A percentile compares a stretch with the other conserved stretches of the same genome.
phyloP scores from a whole-genome alignment of 2,888 invertebrate genomes.

The Melinaea menophilus region DNA sequence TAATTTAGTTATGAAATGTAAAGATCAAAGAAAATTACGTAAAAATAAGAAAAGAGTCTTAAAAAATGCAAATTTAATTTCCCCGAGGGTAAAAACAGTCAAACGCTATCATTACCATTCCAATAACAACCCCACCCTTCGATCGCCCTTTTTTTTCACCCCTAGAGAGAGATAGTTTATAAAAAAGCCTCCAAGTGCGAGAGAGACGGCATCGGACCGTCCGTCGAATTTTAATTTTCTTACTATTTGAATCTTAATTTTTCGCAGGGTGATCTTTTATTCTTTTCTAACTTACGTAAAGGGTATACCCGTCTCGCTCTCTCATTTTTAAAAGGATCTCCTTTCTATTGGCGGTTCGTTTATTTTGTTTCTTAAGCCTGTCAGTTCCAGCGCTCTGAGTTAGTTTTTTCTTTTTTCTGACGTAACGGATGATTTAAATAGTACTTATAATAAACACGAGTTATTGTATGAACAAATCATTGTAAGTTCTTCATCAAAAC shows the following conservation, averaged over 20 bases:
- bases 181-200: conserved; percentile 43
- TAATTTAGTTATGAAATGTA: background rate
- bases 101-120: conserved; percentile 59
- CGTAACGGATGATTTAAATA: conserved; percentile 3
- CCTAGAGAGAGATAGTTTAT: conserved; percentile 8
- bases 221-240: conserved; percentile 78
- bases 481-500: too few species aligned
- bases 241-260: conserved; percentile 78
- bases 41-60: conserved; percentile 17
- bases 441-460: background rate
- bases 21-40: background rate
- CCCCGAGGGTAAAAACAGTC: conserved; percentile 33
- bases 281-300: conserved; percentile 41
- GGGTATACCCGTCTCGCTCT: conserved; percentile 49
- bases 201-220: conserved; percentile 49
- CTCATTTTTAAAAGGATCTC: conserved; percentile 45
- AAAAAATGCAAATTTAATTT: conserved; percentile 35
- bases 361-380: conserved; percentile 27
- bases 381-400: conserved; percentile 14
- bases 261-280: conserved; percentile 60
- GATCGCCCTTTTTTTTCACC: conserved; percentile 8
- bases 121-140: conserved; percentile 47
- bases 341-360: conserved; percentile 21
- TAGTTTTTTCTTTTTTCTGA: conserved; percentile 2
- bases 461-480: too few species aligned